Evolutionary conservation across 1,140 invertebrate species (phyloP), one percentile per base, ranked within the genome.

Genomic region (Drosophila sulfurigaster): DNA sequence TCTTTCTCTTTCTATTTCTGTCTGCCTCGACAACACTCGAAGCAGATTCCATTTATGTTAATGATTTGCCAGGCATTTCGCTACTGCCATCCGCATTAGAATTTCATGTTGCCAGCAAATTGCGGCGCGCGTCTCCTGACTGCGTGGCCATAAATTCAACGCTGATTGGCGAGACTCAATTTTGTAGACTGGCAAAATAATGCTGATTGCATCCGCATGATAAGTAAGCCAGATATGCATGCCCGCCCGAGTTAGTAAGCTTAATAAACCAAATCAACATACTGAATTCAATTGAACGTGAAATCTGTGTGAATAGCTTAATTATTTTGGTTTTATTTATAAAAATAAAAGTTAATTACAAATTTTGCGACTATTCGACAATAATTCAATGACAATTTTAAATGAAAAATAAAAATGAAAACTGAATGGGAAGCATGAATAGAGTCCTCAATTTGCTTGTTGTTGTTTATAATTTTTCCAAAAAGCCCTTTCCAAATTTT

Each of bases 21-120:
- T 25, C 5, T 32, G 43, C 10, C 7, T 15, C 32, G 11, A 25
- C 7, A 16, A 5, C 30, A 11, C 30, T 15, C 46, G 49, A 51
- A 41, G 30, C 76, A 68, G 79, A 66, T 82, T 81, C 86, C 83
- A 83, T 83, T 87, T 88, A 87, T 87, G 83, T 83, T 87, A 82
- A 88, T 88, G 77, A 76, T 75, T 65, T 38, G 43, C 64, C 66
- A 66, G 65, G 63, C 48, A 41, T 52, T 52, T 66, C 13, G 58
- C 58, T 52, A 69, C 51, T 57, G 58, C 59, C 62, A 75, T 46
- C 62, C 77, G 59, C 76, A 77, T 68, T 77, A 63, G 60, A 69
- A 64, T 79, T 75, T 65, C 66, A 56, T 70, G 65, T 70, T 66
- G 46, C 25, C 46, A 49, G 25, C 49, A 46, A 74, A 63, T 68